Conservation (phyloP, 1,140 invertebrate genomes). For the Tetranychus urticae region DNA sequence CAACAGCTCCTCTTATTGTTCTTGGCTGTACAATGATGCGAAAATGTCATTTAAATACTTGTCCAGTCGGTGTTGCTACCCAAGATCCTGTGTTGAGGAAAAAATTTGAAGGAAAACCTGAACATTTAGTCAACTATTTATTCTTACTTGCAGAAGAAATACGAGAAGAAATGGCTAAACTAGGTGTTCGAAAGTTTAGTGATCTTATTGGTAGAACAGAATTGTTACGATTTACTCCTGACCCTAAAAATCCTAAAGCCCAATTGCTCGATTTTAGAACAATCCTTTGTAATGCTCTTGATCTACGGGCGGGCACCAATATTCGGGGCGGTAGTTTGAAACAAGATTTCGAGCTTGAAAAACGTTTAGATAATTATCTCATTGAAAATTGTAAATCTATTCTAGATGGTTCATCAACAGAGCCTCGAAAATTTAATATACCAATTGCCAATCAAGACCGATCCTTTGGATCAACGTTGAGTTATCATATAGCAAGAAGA, state of each 20-base stretch:
- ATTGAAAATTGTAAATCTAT: conserved; percentile 49
- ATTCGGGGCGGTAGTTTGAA: conserved; percentile 63
- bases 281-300: conserved; percentile 65
- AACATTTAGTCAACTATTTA: conserved; percentile 91
- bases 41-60: conserved; percentile 97
- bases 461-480: conserved; percentile 75
- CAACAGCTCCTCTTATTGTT: conserved; percentile 87
- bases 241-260: conserved; percentile 47
- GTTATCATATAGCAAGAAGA: conserved; percentile 77
- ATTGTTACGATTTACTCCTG: conserved; percentile 30
- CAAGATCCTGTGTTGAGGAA: conserved; percentile 77
- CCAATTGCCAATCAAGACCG: conserved; percentile 71
- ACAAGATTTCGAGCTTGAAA: conserved; percentile 75
- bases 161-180: conserved; percentile 57
- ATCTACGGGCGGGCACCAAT: conserved; percentile 63
- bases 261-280: conserved; percentile 55
- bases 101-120: conserved; percentile 91
- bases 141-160: conserved; percentile 94
- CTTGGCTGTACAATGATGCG: conserved; percentile 99
- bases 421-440: conserved; percentile 39
- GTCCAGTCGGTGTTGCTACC: conserved; percentile 93
- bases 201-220: conserved; percentile 87
- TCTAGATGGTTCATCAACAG: conserved; percentile 32
- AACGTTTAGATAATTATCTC: conserved; percentile 58
- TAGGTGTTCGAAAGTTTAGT: conserved; percentile 70